Evolutionary conservation across 2,888 invertebrate species (phyloP).

Genomic region (Beris morrisii): DNA sequence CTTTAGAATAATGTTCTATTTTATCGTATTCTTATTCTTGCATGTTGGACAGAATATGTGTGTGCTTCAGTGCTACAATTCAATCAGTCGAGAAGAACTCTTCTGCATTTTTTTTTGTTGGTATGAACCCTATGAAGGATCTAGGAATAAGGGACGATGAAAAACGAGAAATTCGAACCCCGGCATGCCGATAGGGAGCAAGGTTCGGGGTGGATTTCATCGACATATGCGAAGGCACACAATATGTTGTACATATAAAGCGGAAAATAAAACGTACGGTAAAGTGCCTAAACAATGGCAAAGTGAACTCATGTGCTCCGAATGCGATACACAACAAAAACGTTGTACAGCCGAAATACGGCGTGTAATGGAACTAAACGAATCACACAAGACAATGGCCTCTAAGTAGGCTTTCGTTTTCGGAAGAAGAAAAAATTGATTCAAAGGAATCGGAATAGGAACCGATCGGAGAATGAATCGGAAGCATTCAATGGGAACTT

Average conservation of each 20-base stretch:
- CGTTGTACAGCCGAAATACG: background rate
- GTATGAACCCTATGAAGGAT: background rate
- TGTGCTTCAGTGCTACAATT: constrained; percentile 19
- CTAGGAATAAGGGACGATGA: background rate
- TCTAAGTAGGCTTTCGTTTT: constrained; percentile 20
- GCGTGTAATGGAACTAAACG: constrained; percentile 15
- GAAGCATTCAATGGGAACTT: too few species aligned
- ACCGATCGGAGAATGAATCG: too few species aligned
- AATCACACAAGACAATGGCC: constrained; percentile 26
- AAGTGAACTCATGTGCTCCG: constrained; percentile 27
- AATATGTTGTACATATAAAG: constrained; percentile 8
- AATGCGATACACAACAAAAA: constrained; percentile 8
- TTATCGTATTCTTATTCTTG: background rate
- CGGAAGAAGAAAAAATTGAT: background rate
- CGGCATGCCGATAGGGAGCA: background rate
- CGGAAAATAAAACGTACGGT: constrained; percentile 6
- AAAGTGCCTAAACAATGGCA: constrained; percentile 20
- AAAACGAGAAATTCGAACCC: constrained; percentile 8
- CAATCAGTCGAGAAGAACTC: constrained; percentile 14
- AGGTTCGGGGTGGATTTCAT: too few species aligned
- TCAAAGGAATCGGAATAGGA: too few species aligned
- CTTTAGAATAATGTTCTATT: constrained; percentile 1
- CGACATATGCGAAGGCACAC: too few species aligned
- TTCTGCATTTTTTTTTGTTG: constrained; percentile 19
- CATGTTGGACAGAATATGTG: background rate